phyloP scores from a whole-genome alignment of 1,140 invertebrate genomes.

The Dinoponera quadriceps region DNA sequence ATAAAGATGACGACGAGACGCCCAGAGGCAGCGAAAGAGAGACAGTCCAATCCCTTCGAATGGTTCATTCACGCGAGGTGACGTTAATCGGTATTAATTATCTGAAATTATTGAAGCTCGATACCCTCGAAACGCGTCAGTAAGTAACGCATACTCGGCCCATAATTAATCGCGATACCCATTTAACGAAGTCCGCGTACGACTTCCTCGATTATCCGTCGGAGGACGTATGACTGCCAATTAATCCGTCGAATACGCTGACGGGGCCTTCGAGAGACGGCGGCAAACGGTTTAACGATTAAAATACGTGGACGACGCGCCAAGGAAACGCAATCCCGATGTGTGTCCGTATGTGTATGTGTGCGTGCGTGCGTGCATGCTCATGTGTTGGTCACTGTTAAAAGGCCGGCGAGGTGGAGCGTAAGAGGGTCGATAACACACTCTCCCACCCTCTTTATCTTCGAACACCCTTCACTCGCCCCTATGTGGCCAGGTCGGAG shows the following conservation, averaged over 20 bases:
- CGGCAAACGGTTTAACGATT: conserved; percentile 42
- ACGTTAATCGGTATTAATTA: conserved; percentile 51
- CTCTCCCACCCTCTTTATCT: conserved; percentile 60
- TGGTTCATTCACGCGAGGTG: conserved; percentile 11
- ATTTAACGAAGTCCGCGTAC: conserved; percentile 31
- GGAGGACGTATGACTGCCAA: conserved; percentile 25
- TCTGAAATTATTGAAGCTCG: conserved; percentile 20
- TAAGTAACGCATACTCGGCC: conserved; percentile 23
- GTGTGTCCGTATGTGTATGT: neutral
- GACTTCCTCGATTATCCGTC: conserved; percentile 51
- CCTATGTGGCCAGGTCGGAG: conserved; percentile 61
- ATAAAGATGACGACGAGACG: too few relatives aligned
- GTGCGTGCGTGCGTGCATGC: neutral
- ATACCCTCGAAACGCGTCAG: neutral
- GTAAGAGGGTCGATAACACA: conserved; percentile 72
- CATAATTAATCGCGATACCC: conserved; percentile 44
- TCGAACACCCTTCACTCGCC: conserved; percentile 65
- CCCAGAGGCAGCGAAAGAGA: too few relatives aligned
- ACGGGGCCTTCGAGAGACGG: conserved; percentile 23
- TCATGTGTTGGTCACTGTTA: conserved; percentile 47
- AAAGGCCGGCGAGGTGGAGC: conserved; percentile 54
- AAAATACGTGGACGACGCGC: conserved; percentile 36
- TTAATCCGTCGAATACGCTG: conserved; percentile 43
- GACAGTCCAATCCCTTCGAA: conserved; percentile 7
- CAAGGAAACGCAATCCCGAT: neutral